Evolutionary conservation across 1,140 invertebrate genomes (phyloP), one percentile per base, ranked within the genome.

Genomic region (Thalassaphorura encarpata): DNA sequence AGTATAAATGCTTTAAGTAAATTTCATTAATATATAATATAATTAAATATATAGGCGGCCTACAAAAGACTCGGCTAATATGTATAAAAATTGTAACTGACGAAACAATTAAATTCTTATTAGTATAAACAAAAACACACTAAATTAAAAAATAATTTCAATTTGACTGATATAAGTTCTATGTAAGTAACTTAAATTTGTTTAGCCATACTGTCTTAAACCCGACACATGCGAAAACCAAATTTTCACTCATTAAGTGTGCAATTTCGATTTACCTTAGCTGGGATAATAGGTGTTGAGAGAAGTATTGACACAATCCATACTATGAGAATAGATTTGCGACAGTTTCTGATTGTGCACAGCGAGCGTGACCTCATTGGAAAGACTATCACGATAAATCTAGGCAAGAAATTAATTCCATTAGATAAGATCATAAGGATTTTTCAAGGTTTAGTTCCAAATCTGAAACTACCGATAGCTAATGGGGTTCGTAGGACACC

Each of bases 341-440:
- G 58, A 63, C 73, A 74, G 60, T 73, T 75, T 50, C 68, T 72
- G 53, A 73, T 65, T 0, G 73, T 75, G 56, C 74, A 76, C 29
- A 73, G 58, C 1, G 71, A 69, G n/a, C 74, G 66, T 15, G 74
- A 74, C 27, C 67, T 54, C 69, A 76, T 75, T 0, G 74, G 74
- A 61, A 70, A 73, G 28, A 75, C 72, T 19, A 76, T 76, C n/a
- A 76, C 74, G n/a, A 76, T 67, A 54, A 72, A 76, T 61, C 74
- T 76, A 60, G 47, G 26, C 23, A n/a, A 49, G 19, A 29, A n/a
- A n/a, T n/a, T n/a, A n/a, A n/a, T n/a, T n/a, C n/a, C n/a, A n/a
- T n/a, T n/a, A n/a, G n/a, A n/a, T n/a, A n/a, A n/a, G n/a, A n/a
- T n/a, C n/a, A n/a, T n/a, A n/a, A n/a, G n/a, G n/a, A n/a, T n/a